Conservation (phyloP, 2,797 vertebrate genomes). For the Phoebastria nigripes region DNA sequence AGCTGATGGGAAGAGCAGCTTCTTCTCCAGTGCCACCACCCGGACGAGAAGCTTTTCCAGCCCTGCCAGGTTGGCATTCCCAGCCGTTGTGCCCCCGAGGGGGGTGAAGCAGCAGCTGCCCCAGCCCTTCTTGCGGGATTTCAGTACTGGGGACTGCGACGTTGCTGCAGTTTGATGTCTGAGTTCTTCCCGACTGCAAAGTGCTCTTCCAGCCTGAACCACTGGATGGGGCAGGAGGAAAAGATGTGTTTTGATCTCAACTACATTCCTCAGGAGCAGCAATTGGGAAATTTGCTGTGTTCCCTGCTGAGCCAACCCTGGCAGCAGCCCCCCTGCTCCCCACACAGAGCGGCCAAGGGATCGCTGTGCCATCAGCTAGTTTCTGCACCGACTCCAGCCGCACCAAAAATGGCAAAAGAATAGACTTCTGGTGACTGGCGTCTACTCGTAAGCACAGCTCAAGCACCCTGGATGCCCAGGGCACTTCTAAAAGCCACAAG, state of each 20-base stretch:
- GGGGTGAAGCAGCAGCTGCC: neutral
- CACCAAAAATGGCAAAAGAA: neutral
- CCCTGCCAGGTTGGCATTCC: neutral
- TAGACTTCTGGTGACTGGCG: neutral
- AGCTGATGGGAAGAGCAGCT: neutral
- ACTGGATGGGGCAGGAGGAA: slow-evolving; percentile 41
- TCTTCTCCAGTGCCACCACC: neutral
- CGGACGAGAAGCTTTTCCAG: neutral
- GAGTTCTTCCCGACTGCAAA: neutral
- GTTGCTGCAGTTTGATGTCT: too few species aligned
- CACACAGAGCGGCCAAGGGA: rapidly evolving
- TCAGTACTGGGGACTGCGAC: rapidly evolving
- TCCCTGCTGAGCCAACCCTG: neutral
- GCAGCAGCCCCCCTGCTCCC: neutral
- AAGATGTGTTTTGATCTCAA: neutral
- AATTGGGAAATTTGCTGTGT: rapidly evolving
- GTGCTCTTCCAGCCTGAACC: neutral
- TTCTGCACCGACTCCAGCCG: neutral
- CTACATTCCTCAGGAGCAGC: neutral
- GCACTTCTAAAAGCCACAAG: neutral
- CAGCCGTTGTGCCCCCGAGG: rapidly evolving
- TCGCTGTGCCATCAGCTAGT: rapidly evolving
- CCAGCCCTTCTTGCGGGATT: neutral
- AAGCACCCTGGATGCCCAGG: neutral
- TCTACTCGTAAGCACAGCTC: neutral